phyloP scores from a whole-genome alignment of 1,140 invertebrate genomes.

The Drosophila burlai region DNA sequence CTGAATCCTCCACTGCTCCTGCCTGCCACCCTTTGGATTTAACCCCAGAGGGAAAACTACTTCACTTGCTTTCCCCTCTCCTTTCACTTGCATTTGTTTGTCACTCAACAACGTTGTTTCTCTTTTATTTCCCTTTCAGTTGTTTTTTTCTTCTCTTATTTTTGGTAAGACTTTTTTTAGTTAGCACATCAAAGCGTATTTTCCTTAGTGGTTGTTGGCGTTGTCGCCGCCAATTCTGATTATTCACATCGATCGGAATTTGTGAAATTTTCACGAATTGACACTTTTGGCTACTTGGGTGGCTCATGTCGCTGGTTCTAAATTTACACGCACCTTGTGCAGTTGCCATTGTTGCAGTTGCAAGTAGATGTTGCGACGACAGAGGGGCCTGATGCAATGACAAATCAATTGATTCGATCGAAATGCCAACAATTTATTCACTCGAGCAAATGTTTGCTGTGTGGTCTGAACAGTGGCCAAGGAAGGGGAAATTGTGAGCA shows the following conservation, averaged over 20 bases:
- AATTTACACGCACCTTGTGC: conserved; percentile 56
- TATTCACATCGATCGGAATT: conserved; percentile 84
- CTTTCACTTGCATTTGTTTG: conserved; percentile 81
- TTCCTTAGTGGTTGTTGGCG: conserved; percentile 14
- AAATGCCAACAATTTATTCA: conserved; percentile 50
- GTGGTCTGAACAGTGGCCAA: conserved; percentile 26
- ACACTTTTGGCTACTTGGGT: conserved; percentile 79
- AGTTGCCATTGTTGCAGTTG: conserved; percentile 15
- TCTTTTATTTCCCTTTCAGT: conserved; percentile 20
- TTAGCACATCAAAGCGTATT: conserved; percentile 67
- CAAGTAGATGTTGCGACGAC: conserved; percentile 32
- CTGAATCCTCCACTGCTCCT: not conserved
- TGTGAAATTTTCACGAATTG: conserved; percentile 82
- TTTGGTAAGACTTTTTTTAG: conserved; percentile 56
- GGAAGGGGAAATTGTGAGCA: not conserved
- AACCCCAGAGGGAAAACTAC: conserved; percentile 1
- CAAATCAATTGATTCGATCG: conserved; percentile 73
- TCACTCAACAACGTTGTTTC: conserved; percentile 78
- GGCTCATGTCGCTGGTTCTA: conserved; percentile 49
- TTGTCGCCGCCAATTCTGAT: conserved; percentile 74
- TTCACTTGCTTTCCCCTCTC: not conserved
- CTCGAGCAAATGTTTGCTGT: conserved; percentile 9
- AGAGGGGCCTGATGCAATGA: conserved; percentile 54
- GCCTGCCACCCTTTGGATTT: not conserved
- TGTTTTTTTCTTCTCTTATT: not conserved